phyloP scores from a whole-genome alignment of 2,113 vertebrate species.

The Tichodroma muraria region DNA sequence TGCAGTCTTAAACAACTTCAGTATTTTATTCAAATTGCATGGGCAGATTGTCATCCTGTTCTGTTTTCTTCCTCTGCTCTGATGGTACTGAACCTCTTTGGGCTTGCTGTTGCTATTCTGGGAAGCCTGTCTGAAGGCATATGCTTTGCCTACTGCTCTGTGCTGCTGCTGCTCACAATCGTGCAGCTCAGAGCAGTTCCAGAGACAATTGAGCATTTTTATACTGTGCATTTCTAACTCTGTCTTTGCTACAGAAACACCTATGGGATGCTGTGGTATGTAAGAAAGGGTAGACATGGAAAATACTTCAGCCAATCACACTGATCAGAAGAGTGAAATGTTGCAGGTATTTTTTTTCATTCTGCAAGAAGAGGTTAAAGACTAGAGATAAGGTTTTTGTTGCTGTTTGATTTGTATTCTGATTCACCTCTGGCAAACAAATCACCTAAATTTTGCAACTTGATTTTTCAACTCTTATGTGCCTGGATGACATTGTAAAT shows the following conservation, averaged over 20 bases:
- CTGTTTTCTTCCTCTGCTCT: background rate
- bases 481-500: background rate
- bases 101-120: background rate
- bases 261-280: background rate
- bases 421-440: background rate
- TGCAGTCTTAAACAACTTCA: background rate
- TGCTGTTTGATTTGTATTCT: background rate
- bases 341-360: background rate
- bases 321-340: background rate
- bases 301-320: background rate
- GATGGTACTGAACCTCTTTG: background rate
- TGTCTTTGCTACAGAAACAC: background rate
- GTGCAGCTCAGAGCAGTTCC: background rate
- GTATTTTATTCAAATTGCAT: background rate
- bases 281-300: rapidly evolving
- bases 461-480: background rate
- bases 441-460: background rate
- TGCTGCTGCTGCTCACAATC: background rate
- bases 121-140: background rate
- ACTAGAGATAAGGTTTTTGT: background rate
- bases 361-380: background rate
- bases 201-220: background rate
- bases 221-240: background rate
- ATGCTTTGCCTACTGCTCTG: background rate
- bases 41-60: background rate